These are phyloP conservation scores for Dryocosmus kuriphilus DNA, from an alignment of 2,888 invertebrate species.

Conservation along the genomic window DNA sequence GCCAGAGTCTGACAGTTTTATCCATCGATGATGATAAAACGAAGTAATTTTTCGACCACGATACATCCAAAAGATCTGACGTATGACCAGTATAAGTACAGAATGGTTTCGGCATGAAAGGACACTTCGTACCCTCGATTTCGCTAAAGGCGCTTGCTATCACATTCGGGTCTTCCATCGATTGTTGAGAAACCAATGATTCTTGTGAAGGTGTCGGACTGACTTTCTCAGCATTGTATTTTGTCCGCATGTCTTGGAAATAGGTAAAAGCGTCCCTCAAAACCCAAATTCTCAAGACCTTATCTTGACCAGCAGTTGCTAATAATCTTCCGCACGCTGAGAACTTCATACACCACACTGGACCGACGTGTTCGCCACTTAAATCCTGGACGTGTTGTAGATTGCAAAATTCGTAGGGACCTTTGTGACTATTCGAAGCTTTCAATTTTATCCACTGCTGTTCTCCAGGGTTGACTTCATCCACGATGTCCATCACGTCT, in stretches of 20 bases:
- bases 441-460: slow-evolving; percentile 91
- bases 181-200: slow-evolving; percentile 89
- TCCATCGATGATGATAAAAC: slow-evolving; percentile 99
- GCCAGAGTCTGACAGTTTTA: slow-evolving; percentile 98
- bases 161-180: slow-evolving; percentile 81
- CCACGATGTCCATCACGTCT: slow-evolving; percentile 90
- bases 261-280: slow-evolving; percentile 92
- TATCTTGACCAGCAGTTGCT: slow-evolving; percentile 98
- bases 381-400: slow-evolving; percentile 94
- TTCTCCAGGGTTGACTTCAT: slow-evolving; percentile 87
- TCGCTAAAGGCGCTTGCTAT: slow-evolving; percentile 80
- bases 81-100: slow-evolving; percentile 96
- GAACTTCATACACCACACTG: slow-evolving; percentile 99
- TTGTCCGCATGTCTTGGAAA: slow-evolving; percentile 97
- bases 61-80: slow-evolving; percentile 96
- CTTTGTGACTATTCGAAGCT: slow-evolving; percentile 97
- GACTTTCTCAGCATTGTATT: slow-evolving; percentile 94
- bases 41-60: slow-evolving; percentile 99
- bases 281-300: slow-evolving; percentile 96
- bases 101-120: slow-evolving; percentile 94
- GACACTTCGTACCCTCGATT: slow-evolving; percentile 80
- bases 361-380: slow-evolving; percentile 91
- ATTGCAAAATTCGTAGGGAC: slow-evolving; percentile 96
- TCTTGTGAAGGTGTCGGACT: slow-evolving; percentile 96
- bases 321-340: slow-evolving; percentile 96